Evolutionary conservation across 2,113 vertebrate genomes (phyloP), one percentile per base, ranked within the genome.

Genomic region (Carassius auratus): DNA sequence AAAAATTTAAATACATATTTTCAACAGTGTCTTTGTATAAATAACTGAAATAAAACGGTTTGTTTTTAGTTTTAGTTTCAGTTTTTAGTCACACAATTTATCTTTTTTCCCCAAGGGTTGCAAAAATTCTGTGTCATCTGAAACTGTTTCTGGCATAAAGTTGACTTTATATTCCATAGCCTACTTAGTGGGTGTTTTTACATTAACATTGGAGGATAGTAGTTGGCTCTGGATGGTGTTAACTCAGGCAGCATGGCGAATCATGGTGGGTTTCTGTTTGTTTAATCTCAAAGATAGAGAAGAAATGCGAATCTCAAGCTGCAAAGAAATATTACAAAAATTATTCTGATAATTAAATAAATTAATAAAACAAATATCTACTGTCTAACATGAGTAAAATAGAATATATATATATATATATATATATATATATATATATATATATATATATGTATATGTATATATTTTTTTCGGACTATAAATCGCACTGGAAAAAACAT

Each of bases 291-390:
- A 2, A 0, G 86, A 89, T 2, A 97, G 95, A 9, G 88, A 81
- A 26, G 23, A 42, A 83, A 97, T 96, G 90, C 94, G 92, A 19
- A 52, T 59, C 79, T 97, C 95, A 89, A 98, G 42, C 97, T 99
- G 91, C 8, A 5, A 55, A 76, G 84, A 21, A 87, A 89, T 0
- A 42, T 71, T 38, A 71, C 8, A 2, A 9, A 71, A 71, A 71
- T 71, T 71, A 21, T 10, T 42, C 36, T 42, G 17, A 38, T 19
- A 69, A 19, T 69, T 38, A 38, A 38, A 64, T 30, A 3, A 84
- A 57, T 84, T 64, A 87, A 8, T 42, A 42, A 9, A 38, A 74
- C 19, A 42, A 48, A 74, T 23, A 74, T 21, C 21, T 45, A n/a
- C 10, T 6, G 69, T 74, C 38, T 45, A 9, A 23, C 17, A 9